Evolutionary conservation across 2,888 invertebrate genomes (phyloP).

Genomic region (Omphaloscelis lunosa): DNA sequence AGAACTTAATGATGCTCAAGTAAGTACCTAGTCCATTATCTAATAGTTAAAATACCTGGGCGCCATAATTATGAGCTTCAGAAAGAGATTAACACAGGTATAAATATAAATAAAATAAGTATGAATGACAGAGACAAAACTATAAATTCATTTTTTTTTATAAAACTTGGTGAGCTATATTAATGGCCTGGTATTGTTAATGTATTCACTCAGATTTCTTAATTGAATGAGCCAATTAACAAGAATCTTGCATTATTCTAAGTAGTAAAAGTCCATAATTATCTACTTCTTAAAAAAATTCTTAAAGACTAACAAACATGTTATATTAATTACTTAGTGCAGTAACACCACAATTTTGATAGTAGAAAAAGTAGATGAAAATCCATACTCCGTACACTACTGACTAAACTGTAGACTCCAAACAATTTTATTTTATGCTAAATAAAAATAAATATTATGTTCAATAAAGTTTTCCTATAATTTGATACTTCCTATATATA

Average conservation of each 20-base stretch:
- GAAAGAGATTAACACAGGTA: no score
- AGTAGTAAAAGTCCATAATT: slow-evolving; percentile 12
- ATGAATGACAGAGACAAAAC: background rate
- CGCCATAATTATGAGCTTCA: background rate
- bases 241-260: slow-evolving; percentile 18
- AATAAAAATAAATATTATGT: no score
- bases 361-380: slow-evolving; percentile 7
- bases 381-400: no score
- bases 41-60: background rate
- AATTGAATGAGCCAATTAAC: no score
- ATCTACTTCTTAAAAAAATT: slow-evolving; percentile 8
- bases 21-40: slow-evolving; percentile 78
- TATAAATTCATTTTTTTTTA: no score
- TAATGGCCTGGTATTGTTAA: background rate
- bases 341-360: slow-evolving; percentile 2
- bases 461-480: background rate
- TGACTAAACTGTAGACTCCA: no score
- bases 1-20: slow-evolving; percentile 96
- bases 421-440: no score
- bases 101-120: no score
- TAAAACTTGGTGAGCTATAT: background rate
- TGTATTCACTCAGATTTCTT: background rate
- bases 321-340: background rate
- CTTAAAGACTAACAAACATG: background rate
- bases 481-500: no score